Conservation (phyloP, 2,797 vertebrate species). For the Trachops cirrhosus region DNA sequence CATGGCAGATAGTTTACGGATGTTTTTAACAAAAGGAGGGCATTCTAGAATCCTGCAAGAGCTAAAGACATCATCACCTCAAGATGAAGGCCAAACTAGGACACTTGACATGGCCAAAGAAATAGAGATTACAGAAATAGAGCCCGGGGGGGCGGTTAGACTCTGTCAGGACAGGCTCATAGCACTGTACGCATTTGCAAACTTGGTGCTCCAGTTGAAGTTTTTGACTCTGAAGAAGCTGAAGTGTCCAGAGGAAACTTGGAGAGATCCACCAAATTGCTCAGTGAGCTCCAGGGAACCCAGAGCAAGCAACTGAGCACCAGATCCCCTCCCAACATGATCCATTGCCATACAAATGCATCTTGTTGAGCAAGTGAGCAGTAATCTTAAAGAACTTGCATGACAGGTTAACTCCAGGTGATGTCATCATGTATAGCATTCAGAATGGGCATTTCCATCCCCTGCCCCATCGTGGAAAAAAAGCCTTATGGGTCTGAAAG, state of each 20-base stretch:
- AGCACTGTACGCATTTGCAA: constrained; percentile 83
- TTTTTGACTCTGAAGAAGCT: constrained; percentile 89
- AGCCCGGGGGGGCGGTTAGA: constrained; percentile 73
- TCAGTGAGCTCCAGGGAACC: constrained; percentile 92
- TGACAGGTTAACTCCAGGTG: constrained; percentile 95
- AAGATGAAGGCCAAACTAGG: neutral
- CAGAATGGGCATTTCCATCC: constrained; percentile 94
- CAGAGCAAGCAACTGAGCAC: constrained; percentile 95
- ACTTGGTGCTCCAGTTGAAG: constrained; percentile 81
- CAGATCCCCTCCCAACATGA: constrained; percentile 95
- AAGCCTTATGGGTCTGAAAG: constrained; percentile 88
- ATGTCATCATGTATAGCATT: constrained; percentile 90
- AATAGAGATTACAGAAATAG: constrained; percentile 83
- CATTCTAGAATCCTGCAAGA: constrained; percentile 91
- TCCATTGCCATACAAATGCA: constrained; percentile 94
- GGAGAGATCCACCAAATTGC: constrained; percentile 95
- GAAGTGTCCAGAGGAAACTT: constrained; percentile 93
- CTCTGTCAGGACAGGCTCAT: constrained; percentile 80
- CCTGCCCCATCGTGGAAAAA: constrained; percentile 76
- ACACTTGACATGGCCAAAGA: neutral
- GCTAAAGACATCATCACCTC: constrained; percentile 62
- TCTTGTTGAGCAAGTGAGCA: constrained; percentile 94
- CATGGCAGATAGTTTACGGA: constrained; percentile 94
- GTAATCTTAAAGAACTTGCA: constrained; percentile 91
- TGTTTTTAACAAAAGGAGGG: constrained; percentile 91